Conservation (phyloP, 2,113 vertebrate genomes). For the Coptodon bakossiorum region DNA sequence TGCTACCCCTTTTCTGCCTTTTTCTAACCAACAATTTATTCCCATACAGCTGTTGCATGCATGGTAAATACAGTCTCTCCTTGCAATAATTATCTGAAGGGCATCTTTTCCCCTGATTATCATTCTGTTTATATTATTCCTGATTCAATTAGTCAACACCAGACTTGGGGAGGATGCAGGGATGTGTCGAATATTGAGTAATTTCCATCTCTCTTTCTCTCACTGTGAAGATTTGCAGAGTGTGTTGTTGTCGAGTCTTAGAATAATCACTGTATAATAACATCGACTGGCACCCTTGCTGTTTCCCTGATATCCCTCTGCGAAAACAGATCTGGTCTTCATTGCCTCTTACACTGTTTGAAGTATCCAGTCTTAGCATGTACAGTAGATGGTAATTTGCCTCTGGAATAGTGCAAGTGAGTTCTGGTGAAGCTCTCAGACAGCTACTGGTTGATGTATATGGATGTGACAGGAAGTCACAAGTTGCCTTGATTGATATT, state of each 20-base stretch:
- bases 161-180: slow-evolving; percentile 9
- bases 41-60: background rate
- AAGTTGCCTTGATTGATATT: slow-evolving; percentile 56
- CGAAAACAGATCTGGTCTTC: slow-evolving; percentile 30
- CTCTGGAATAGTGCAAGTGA: background rate
- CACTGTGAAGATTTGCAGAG: slow-evolving; percentile 23
- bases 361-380: slow-evolving; percentile 26
- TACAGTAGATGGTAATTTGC: slow-evolving; percentile 24
- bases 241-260: slow-evolving; percentile 21
- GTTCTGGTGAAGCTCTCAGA: slow-evolving; percentile 7
- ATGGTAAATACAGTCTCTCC: background rate
- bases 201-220: slow-evolving; percentile 19
- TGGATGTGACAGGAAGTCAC: slow-evolving; percentile 46
- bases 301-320: slow-evolving; percentile 24
- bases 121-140: slow-evolving; percentile 31
- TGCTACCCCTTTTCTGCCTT: background rate
- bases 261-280: slow-evolving; percentile 53
- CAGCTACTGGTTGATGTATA: slow-evolving; percentile 33
- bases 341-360: slow-evolving; percentile 9
- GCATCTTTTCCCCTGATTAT: slow-evolving; percentile 2
- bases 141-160: slow-evolving; percentile 17
- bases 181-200: slow-evolving; percentile 25
- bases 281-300: slow-evolving; percentile 19
- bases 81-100: slow-evolving; percentile 1
- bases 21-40: background rate